Evolutionary conservation across 2,888 invertebrate genomes (phyloP).

Genomic region (Buathra laborator): DNA sequence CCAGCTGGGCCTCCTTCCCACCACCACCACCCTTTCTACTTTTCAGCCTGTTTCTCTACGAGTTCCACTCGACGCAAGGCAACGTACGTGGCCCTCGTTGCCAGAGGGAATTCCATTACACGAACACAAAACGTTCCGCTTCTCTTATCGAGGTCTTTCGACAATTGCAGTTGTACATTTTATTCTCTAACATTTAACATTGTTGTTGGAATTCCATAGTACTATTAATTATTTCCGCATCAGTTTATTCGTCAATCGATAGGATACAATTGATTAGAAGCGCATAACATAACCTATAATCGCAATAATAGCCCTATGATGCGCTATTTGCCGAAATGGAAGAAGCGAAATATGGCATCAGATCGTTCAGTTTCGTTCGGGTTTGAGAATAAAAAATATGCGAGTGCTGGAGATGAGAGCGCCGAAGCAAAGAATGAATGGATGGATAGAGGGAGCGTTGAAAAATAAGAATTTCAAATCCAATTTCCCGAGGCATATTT

Average conservation of each 20-base stretch:
- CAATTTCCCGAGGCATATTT: constrained; percentile 82
- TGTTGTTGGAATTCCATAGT: no score
- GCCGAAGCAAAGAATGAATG: constrained; percentile 24
- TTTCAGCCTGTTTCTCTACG: constrained; percentile 44
- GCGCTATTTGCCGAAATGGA: not conserved
- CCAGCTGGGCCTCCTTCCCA: constrained; percentile 21
- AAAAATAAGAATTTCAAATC: constrained; percentile 83
- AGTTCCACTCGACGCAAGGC: constrained; percentile 44
- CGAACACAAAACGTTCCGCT: constrained; percentile 72
- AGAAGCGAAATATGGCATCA: not conserved
- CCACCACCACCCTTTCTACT: constrained; percentile 23
- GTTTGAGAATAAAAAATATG: constrained; percentile 8
- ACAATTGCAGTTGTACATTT: constrained; percentile 22
- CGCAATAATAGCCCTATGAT: no score
- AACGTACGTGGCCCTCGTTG: constrained; percentile 65
- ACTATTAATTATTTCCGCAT: no score
- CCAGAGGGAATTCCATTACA: constrained; percentile 78
- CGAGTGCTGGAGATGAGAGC: constrained; percentile 32
- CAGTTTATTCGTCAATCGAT: no score
- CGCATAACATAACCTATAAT: no score
- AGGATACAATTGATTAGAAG: no score
- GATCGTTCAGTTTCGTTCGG: not conserved
- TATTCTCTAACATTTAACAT: not conserved
- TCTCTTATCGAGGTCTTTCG: constrained; percentile 47
- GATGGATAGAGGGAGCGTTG: constrained; percentile 54